phyloP scores from a whole-genome alignment of 2,888 invertebrate genomes.

The Sarcophaga rosellei region DNA sequence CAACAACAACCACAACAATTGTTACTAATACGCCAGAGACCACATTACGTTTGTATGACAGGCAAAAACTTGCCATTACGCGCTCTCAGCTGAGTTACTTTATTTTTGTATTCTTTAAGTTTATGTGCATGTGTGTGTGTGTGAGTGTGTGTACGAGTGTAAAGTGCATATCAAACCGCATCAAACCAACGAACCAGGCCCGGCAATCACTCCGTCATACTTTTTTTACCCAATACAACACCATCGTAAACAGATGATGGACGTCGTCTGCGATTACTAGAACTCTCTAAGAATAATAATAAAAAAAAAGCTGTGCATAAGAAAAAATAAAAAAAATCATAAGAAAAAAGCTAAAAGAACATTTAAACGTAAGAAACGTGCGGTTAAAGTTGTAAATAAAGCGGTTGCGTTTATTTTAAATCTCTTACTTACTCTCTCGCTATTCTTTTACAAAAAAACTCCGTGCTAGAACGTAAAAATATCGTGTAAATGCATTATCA shows the following conservation, averaged over 20 bases:
- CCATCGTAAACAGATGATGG: constrained; percentile 52
- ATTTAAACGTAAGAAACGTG: constrained; percentile 19
- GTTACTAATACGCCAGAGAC: background rate
- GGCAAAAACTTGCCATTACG: background rate
- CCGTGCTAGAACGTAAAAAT: background rate
- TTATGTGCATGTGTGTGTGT: constrained; percentile 38
- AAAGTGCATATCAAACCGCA: constrained; percentile 52
- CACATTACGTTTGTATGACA: background rate
- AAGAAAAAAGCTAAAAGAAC: constrained; percentile 31
- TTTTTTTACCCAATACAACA: constrained; percentile 14
- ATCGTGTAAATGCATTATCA: no score
- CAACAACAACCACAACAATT: background rate
- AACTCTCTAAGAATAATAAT: constrained; percentile 7
- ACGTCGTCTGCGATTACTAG: constrained; percentile 50
- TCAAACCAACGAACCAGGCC: constrained; percentile 18
- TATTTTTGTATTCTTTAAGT: constrained; percentile 9
- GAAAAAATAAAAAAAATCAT: constrained; percentile 41
- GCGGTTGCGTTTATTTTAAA: constrained; percentile 44
- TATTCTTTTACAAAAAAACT: constrained; percentile 1
- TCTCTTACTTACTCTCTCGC: constrained; percentile 14
- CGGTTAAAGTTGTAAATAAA: constrained; percentile 64
- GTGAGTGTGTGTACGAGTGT: constrained; percentile 36
- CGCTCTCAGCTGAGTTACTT: background rate
- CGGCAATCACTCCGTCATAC: constrained; percentile 40
- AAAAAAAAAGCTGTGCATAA: constrained; percentile 16